These are phyloP conservation scores for Tethea ocularis DNA, from an alignment of 2,888 invertebrate genomes.

Conservation along the genomic window DNA sequence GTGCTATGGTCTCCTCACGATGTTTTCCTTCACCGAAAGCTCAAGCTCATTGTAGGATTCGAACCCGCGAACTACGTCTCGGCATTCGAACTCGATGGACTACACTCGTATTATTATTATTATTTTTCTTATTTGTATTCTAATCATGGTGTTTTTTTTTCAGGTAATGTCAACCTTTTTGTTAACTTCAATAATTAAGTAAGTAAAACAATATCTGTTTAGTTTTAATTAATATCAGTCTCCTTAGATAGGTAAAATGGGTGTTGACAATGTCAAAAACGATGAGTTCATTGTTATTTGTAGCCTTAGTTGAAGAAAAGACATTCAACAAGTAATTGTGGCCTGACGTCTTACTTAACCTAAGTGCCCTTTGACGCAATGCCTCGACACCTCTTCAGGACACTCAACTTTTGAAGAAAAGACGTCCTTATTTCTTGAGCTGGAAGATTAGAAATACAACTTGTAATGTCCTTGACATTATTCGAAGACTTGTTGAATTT, in stretches of 20 bases:
- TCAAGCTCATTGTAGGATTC: no score
- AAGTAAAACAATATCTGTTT: neutral
- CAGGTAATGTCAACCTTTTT: neutral
- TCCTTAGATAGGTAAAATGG: no score
- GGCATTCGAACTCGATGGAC: no score
- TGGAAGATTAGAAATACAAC: neutral
- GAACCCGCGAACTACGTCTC: no score
- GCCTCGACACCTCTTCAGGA: slow-evolving; percentile 1
- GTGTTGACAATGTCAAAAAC: neutral
- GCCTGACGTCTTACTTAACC: neutral
- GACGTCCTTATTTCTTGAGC: neutral
- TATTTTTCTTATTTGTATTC: no score
- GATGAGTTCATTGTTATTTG: neutral
- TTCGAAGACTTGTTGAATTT: neutral
- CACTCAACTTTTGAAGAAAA: slow-evolving; percentile 6
- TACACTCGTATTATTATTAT: neutral
- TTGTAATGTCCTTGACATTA: neutral
- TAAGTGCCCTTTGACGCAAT: neutral
- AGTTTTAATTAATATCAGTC: no score
- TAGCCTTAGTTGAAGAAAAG: neutral
- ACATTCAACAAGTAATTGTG: slow-evolving; percentile 34
- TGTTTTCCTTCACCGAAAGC: no score
- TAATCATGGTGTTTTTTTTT: neutral
- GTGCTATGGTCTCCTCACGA: no score
- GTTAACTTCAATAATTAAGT: neutral